A percentile compares a stretch with the other conserved stretches of the same genome.
These are phyloP conservation scores for Lepidurus apus DNA, from an alignment of 1,140 invertebrate species.

Conservation along the genomic window DNA sequence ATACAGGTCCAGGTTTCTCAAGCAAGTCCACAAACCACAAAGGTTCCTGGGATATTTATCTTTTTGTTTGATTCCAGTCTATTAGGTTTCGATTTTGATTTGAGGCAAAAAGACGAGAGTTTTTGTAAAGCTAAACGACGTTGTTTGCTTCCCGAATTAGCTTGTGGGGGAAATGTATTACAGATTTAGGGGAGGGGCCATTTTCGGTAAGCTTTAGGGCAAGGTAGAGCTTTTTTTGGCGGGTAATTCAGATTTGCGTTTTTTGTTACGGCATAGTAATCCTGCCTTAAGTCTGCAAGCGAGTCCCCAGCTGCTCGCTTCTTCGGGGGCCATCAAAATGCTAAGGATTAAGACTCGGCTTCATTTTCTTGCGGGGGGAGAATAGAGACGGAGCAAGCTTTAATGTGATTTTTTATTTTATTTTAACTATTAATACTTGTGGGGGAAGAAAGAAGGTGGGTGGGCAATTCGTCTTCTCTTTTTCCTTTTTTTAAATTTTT, in stretches of 20 bases:
- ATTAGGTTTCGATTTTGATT: too few relatives aligned
- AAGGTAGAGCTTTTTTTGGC: neutral
- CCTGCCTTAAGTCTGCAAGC: neutral
- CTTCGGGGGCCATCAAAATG: neutral
- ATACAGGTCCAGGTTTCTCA: neutral
- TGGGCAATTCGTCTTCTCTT: neutral
- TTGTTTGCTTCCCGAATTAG: too few relatives aligned
- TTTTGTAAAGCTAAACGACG: too few relatives aligned
- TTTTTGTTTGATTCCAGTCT: neutral
- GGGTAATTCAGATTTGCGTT: neutral
- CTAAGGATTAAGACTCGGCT: neutral
- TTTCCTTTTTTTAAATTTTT: neutral
- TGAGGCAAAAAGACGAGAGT: too few relatives aligned
- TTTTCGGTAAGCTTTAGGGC: neutral
- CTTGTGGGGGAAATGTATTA: neutral
- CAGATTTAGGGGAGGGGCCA: neutral
- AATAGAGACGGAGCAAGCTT: neutral
- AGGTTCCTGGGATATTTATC: neutral
- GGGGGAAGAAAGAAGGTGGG: neutral
- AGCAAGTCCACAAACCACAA: neutral
- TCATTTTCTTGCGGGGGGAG: neutral
- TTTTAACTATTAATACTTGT: too few relatives aligned
- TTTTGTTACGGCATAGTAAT: neutral
- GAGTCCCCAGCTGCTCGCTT: slow-evolving; percentile 10
- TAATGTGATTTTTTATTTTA: neutral